Percentiles rank a stretch among this genome's conserved stretches.
Evolutionary conservation across 92 coral and sea anemone genomes (phyloP).

Genomic region (Pocillopora meandrina): DNA sequence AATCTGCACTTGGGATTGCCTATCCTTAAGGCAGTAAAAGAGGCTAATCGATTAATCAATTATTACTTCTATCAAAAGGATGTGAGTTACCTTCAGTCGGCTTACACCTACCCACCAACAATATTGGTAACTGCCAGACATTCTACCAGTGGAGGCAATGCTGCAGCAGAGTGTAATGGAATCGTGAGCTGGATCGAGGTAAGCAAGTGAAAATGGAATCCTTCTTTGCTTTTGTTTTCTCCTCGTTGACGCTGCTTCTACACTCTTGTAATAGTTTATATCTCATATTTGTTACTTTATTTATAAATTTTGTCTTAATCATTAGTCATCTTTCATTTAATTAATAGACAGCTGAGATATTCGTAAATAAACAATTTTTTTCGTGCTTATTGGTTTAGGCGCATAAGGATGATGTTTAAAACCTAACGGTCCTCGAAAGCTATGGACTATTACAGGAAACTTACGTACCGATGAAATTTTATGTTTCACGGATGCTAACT

Average conservation of each 20-base stretch:
- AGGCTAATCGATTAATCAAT: background rate
- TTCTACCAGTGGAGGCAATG: constrained; percentile 21
- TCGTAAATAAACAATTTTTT: too few species aligned
- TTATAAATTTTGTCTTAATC: background rate
- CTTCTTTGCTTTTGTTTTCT: too few species aligned
- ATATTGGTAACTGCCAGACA: constrained; percentile 14
- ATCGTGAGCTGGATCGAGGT: constrained; percentile 30
- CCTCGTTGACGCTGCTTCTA: too few species aligned
- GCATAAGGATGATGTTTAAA: too few species aligned
- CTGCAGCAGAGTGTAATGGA: constrained; percentile 22
- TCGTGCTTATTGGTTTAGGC: too few species aligned
- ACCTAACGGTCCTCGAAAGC: too few species aligned
- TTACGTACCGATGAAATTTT: too few species aligned
- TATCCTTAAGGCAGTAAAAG: background rate
- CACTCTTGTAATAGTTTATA: too few species aligned
- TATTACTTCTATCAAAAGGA: background rate
- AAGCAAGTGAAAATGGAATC: background rate
- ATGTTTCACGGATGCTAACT: too few species aligned
- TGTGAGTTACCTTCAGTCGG: background rate
- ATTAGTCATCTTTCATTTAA: background rate
- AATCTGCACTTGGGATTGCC: background rate
- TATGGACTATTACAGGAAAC: too few species aligned
- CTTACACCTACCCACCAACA: constrained; percentile 4
- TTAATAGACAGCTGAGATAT: too few species aligned
- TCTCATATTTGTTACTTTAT: background rate